phyloP scores from a whole-genome alignment of 2,888 invertebrate genomes.

The Torymus texanus region DNA sequence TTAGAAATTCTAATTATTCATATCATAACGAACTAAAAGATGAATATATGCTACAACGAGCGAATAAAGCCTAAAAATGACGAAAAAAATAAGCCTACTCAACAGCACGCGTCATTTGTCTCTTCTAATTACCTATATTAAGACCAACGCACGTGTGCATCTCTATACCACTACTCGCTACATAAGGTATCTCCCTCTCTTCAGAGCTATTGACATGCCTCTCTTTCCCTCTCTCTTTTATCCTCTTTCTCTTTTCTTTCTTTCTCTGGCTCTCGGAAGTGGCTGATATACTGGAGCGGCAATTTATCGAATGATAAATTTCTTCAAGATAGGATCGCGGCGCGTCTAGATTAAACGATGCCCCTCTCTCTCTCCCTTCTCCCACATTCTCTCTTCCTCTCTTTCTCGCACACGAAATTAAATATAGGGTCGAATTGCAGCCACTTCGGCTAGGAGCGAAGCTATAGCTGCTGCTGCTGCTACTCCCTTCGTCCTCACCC shows the following conservation, averaged over 20 bases:
- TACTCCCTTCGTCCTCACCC: constrained; percentile 54
- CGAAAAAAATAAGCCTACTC: too few relatives aligned
- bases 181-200: too few relatives aligned
- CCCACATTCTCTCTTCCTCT: constrained; percentile 53
- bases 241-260: not conserved
- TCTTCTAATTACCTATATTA: constrained; percentile 20
- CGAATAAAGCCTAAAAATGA: too few relatives aligned
- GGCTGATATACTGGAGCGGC: constrained; percentile 66
- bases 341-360: constrained; percentile 73
- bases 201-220: too few relatives aligned
- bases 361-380: constrained; percentile 63
- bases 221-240: too few relatives aligned
- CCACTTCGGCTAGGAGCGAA: constrained; percentile 36
- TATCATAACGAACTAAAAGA: too few relatives aligned
- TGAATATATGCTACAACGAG: too few relatives aligned
- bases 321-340: constrained; percentile 72
- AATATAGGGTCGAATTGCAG: constrained; percentile 68
- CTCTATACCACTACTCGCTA: not conserved
- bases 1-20: too few relatives aligned
- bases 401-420: constrained; percentile 68
- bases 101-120: constrained; percentile 15
- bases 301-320: constrained; percentile 75
- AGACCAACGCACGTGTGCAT: not conserved
- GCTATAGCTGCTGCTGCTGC: constrained; percentile 18
- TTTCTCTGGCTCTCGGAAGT: constrained; percentile 60